A percentile compares a stretch with the other conserved stretches of the same genome.
Evolutionary conservation across 2,888 invertebrate genomes (phyloP).

Genomic region (Bugulina stolonifera): DNA sequence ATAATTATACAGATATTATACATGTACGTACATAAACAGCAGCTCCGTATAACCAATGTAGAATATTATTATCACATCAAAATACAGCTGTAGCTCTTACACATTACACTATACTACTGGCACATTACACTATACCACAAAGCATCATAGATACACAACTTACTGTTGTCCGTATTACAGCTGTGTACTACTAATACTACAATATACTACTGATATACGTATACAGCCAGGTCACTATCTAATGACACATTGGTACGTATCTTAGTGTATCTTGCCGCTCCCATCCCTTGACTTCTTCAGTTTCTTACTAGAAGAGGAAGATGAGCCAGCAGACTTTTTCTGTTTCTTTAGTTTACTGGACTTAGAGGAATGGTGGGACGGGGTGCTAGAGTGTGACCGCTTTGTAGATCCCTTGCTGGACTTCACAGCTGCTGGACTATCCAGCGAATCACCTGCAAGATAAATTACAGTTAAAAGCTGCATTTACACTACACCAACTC

Average conservation of each 20-base stretch:
- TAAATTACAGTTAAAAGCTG: neutral
- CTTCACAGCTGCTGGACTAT: neutral
- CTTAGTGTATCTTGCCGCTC: slow-evolving; percentile 3
- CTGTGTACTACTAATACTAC: too few species aligned
- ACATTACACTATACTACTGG: too few species aligned
- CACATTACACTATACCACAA: too few species aligned
- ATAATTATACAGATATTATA: too few species aligned
- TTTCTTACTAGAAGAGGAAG: slow-evolving; percentile 10
- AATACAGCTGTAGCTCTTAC: too few species aligned
- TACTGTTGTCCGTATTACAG: too few species aligned
- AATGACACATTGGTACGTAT: neutral
- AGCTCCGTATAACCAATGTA: too few species aligned
- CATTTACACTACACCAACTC: neutral
- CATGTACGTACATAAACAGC: too few species aligned
- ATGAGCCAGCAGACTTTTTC: neutral
- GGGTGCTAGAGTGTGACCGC: neutral
- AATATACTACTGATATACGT: neutral
- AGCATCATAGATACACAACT: too few species aligned
- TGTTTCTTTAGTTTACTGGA: slow-evolving; percentile 12
- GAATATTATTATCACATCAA: too few species aligned
- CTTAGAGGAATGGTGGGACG: neutral
- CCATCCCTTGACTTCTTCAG: slow-evolving; percentile 11
- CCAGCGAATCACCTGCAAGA: neutral
- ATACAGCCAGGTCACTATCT: neutral
- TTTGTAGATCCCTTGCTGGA: slow-evolving; percentile 3